A percentile compares a stretch with the other conserved stretches of the same genome.
Evolutionary conservation across 2,113 vertebrate species (phyloP).

Genomic region (Salminus brasiliensis): DNA sequence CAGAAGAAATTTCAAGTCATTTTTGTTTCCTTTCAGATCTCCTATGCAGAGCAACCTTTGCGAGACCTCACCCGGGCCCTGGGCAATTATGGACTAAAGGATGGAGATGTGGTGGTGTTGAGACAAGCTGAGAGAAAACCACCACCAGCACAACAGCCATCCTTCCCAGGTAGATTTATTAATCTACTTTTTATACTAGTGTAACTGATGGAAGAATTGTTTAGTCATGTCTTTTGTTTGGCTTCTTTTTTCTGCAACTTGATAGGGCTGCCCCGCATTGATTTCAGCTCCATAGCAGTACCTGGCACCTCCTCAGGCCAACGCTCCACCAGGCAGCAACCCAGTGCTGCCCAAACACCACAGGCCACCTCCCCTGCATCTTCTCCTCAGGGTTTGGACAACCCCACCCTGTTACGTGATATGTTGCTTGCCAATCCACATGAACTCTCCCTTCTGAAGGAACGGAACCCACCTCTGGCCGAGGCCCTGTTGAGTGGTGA

Average conservation of each 20-base stretch:
- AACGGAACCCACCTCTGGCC: constrained; percentile 92
- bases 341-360: constrained; percentile 59
- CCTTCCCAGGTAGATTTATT: constrained; percentile 67
- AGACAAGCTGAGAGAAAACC: constrained; percentile 85
- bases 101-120: constrained; percentile 94
- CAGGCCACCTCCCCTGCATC: constrained; percentile 58
- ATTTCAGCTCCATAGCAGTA: constrained; percentile 95
- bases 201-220: no score
- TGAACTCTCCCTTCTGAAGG: constrained; percentile 95
- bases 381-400: constrained; percentile 90
- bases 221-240: not conserved
- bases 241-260: not conserved
- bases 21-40: constrained; percentile 76
- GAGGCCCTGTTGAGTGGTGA: constrained; percentile 96
- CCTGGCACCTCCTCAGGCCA: constrained; percentile 83
- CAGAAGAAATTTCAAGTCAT: not conserved
- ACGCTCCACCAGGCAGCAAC: constrained; percentile 55
- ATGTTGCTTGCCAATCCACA: constrained; percentile 96
- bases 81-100: constrained; percentile 94
- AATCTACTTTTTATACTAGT: no score
- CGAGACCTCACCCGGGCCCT: constrained; percentile 90
- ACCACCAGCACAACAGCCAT: constrained; percentile 69
- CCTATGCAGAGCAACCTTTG: constrained; percentile 87
- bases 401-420: constrained; percentile 89
- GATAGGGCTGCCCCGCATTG: constrained; percentile 90